phyloP scores from a whole-genome alignment of 1,140 invertebrate genomes.

The Panulirus ornatus region DNA sequence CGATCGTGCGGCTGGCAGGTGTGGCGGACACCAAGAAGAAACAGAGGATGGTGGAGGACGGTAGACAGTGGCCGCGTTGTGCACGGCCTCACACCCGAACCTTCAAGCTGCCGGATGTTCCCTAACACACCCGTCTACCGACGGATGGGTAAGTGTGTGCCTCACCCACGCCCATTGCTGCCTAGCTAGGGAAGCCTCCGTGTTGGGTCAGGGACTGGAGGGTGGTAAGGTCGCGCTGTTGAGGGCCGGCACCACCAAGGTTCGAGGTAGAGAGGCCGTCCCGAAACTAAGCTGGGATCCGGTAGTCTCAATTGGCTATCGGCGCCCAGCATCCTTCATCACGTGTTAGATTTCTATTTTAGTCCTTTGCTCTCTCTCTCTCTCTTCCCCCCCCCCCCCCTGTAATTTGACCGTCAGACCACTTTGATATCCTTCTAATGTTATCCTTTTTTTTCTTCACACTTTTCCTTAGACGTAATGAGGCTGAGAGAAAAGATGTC shows the following conservation, averaged over 20 bases:
- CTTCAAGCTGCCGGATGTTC: conserved; percentile 25
- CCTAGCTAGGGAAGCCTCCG: neutral
- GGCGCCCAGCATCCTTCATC: neutral
- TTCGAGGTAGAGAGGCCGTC: neutral
- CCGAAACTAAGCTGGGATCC: neutral
- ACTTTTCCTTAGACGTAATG: too few relatives aligned
- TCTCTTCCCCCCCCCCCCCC: too few relatives aligned
- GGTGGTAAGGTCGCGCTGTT: neutral
- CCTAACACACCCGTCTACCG: conserved; percentile 18
- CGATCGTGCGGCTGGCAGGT: conserved; percentile 37
- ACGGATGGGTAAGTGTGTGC: too few relatives aligned
- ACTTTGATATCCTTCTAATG: too few relatives aligned
- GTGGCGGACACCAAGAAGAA: neutral
- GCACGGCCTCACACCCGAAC: neutral
- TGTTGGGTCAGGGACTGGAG: neutral
- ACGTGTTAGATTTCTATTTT: neutral
- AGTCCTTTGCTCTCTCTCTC: too few relatives aligned
- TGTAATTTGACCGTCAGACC: too few relatives aligned
- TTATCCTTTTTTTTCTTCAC: too few relatives aligned
- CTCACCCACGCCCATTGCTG: neutral
- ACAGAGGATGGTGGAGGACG: neutral
- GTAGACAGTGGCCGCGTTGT: conserved; percentile 23
- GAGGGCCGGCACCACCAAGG: neutral
- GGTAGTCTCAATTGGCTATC: conserved; percentile 15
- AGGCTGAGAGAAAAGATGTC: too few relatives aligned